A percentile compares a stretch with the other conserved stretches of the same genome.
Conservation (phyloP, 2,797 vertebrate genomes). For the Melanotaenia trifasciata region DNA sequence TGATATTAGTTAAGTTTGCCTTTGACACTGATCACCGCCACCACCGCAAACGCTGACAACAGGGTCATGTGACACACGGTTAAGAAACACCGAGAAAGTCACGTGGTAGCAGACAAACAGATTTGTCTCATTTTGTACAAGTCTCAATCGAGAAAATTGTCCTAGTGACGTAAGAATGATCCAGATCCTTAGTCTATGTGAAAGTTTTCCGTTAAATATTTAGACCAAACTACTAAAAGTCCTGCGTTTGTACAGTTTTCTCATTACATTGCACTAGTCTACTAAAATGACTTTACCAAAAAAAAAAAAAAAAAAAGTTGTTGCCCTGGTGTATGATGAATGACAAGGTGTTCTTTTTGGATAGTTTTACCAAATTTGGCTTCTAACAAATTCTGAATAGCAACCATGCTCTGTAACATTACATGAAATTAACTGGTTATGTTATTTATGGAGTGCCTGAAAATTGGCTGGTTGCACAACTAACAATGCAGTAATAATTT, state of each 20-base stretch:
- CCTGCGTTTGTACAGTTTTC: not conserved
- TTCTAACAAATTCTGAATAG: too few relatives aligned
- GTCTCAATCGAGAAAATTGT: not conserved
- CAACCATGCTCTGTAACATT: too few relatives aligned
- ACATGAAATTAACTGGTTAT: too few relatives aligned
- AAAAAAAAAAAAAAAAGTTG: too few relatives aligned
- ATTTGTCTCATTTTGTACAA: not conserved
- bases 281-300: too few relatives aligned
- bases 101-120: constrained; percentile 44
- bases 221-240: too few relatives aligned
- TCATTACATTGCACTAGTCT: too few relatives aligned
- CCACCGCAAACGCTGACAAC: constrained; percentile 28
- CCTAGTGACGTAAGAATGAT: not conserved
- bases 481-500: not conserved
- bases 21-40: constrained; percentile 13
- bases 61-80: constrained; percentile 66
- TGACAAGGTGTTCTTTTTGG: too few relatives aligned
- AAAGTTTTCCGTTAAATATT: not conserved
- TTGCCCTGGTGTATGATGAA: too few relatives aligned
- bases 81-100: constrained; percentile 65
- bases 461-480: not conserved
- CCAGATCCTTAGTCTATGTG: not conserved
- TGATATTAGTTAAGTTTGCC: not conserved
- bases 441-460: too few relatives aligned
- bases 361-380: too few relatives aligned